Evolutionary conservation across 2,113 vertebrate genomes (phyloP).

Genomic region (Lepus americanus): DNA sequence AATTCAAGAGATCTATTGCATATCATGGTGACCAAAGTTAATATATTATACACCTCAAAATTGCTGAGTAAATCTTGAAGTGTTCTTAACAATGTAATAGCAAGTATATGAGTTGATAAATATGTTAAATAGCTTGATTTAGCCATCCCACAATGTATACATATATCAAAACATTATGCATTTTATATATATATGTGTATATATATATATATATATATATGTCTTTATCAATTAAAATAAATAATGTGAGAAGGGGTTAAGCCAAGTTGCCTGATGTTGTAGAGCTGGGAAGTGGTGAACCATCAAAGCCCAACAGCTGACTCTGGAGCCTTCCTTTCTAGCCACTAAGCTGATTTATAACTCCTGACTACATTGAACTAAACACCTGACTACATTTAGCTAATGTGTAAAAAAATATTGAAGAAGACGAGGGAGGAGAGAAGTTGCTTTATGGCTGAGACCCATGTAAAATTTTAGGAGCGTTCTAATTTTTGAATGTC

Average conservation of each 20-base stretch:
- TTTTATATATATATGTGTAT: no score
- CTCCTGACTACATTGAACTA: background rate
- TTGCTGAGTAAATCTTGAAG: background rate
- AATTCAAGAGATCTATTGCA: background rate
- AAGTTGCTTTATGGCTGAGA: background rate
- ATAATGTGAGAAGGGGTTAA: background rate
- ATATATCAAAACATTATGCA: background rate
- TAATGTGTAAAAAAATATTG: background rate
- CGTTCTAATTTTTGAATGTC: conserved; percentile 3
- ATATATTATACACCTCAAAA: background rate
- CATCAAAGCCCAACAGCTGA: background rate
- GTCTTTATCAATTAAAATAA: background rate
- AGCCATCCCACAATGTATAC: background rate
- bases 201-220: background rate
- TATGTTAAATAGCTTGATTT: background rate
- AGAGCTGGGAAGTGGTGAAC: background rate
- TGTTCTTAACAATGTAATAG: background rate
- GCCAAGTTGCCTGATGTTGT: background rate
- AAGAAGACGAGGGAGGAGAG: background rate
- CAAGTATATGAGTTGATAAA: background rate
- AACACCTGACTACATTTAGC: background rate
- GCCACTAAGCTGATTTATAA: background rate
- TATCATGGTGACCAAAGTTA: background rate
- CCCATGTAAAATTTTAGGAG: background rate
- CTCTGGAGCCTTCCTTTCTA: background rate